Percentiles rank a stretch among this genome's conserved stretches.
Conservation (phyloP, 2,113 vertebrate species). For the Syngnathoides biaculeatus region DNA sequence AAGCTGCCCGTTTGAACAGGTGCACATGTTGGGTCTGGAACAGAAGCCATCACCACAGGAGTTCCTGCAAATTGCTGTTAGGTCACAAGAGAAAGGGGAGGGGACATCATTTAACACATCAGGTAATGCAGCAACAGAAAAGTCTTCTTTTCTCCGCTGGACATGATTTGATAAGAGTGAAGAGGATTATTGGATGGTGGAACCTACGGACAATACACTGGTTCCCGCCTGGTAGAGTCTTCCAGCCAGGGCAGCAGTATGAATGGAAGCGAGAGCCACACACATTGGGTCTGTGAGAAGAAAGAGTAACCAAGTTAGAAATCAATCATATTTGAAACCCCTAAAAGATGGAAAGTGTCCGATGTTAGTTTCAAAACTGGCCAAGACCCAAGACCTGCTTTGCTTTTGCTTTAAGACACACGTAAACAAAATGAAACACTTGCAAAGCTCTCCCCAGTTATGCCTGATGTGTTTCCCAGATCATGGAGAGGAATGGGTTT, state of each 20-base stretch:
- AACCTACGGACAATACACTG: constrained; percentile 99
- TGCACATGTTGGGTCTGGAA: constrained; percentile 91
- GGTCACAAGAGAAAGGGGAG: constrained; percentile 12
- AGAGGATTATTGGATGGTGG: constrained; percentile 14
- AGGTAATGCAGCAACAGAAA: constrained; percentile 4
- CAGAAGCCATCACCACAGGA: constrained; percentile 91
- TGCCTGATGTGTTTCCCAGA: constrained; percentile 39
- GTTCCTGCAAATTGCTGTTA: constrained; percentile 87
- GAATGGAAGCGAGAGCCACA: constrained; percentile 97
- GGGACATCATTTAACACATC: neutral
- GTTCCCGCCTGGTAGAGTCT: constrained; percentile 93
- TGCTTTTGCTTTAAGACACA: constrained; percentile 33
- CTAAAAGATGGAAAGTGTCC: constrained; percentile 37
- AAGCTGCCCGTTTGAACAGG: constrained; percentile 86
- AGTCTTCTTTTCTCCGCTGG: neutral
- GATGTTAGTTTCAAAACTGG: constrained; percentile 34
- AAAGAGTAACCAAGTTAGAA: constrained; percentile 39
- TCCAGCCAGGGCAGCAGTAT: constrained; percentile 98
- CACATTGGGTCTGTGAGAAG: constrained; percentile 85
- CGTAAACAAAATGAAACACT: constrained; percentile 47
- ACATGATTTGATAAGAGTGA: constrained; percentile 1
- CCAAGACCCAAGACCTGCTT: constrained; percentile 16
- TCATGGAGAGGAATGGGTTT: constrained; percentile 14
- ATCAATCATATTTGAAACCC: constrained; percentile 34
- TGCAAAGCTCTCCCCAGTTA: constrained; percentile 33